Evolutionary conservation across 2,797 vertebrate species (phyloP).

Genomic region (Nyctibius grandis): DNA sequence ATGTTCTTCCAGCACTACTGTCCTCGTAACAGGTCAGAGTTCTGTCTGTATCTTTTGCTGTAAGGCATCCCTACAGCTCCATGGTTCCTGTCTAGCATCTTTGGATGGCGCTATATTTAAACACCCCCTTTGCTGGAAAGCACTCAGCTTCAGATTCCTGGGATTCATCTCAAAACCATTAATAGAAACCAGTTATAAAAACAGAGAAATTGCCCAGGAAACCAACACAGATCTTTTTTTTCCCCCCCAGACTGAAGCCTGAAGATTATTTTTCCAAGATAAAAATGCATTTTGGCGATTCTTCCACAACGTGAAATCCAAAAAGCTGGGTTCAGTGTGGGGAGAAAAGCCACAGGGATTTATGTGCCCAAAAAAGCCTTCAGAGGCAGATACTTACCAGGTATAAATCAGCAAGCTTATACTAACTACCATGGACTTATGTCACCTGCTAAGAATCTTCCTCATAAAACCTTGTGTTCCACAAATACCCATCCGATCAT

Average conservation of each 20-base stretch:
- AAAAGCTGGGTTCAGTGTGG: background rate
- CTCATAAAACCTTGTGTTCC: background rate
- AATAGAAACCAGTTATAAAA: slow-evolving; percentile 60
- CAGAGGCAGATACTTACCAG: background rate
- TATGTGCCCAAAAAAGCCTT: background rate
- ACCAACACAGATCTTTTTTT: background rate
- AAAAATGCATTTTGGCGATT: background rate
- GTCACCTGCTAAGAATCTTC: background rate
- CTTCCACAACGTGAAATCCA: background rate
- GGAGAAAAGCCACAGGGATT: background rate
- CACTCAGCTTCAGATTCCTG: slow-evolving; percentile 39
- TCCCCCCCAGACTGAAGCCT: background rate
- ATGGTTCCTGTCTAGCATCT: background rate
- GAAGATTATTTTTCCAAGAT: slow-evolving; percentile 4
- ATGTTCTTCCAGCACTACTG: background rate
- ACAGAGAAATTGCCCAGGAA: slow-evolving; percentile 56
- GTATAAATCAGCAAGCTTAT: background rate
- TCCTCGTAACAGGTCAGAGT: background rate
- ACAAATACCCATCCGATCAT: background rate
- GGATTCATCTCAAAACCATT: slow-evolving; percentile 54
- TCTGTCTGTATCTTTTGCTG: background rate
- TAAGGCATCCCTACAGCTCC: background rate
- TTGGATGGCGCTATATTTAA: background rate
- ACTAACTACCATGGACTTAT: background rate
- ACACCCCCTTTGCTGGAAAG: background rate